phyloP scores from a whole-genome alignment of 2,888 invertebrate genomes.

The Nyleta sp. region DNA sequence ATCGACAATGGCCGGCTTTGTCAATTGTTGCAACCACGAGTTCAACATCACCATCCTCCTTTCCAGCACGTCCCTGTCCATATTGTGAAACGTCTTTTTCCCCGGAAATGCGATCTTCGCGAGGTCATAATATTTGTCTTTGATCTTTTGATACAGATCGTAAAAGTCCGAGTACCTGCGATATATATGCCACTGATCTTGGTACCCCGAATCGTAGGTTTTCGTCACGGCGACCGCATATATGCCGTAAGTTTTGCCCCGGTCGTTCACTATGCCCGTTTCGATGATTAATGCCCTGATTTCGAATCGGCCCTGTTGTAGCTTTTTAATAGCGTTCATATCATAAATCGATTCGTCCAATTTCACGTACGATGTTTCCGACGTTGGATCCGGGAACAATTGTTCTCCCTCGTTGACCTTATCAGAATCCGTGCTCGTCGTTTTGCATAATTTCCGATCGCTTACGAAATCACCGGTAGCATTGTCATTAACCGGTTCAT shows the following conservation, averaged over 20 bases:
- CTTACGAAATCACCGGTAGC: conserved; percentile 50
- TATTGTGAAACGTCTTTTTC: conserved; percentile 97
- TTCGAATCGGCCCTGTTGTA: conserved; percentile 79
- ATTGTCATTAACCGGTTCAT: conserved; percentile 23
- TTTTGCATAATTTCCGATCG: conserved; percentile 68
- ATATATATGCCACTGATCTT: conserved; percentile 95
- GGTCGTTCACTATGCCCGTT: conserved; percentile 90
- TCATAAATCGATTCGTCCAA: conserved; percentile 75
- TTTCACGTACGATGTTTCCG: conserved; percentile 73
- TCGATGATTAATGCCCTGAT: conserved; percentile 79
- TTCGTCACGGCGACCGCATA: conserved; percentile 93
- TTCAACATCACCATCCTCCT: conserved; percentile 92
- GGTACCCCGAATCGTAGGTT: conserved; percentile 86
- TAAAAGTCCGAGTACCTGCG: conserved; percentile 97
- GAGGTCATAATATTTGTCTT: conserved; percentile 92
- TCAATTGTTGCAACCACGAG: conserved; percentile 89
- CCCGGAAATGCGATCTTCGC: conserved; percentile 92
- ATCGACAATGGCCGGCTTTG: conserved; percentile 85
- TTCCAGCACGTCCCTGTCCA: conserved; percentile 92
- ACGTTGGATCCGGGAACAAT: conserved; percentile 72
- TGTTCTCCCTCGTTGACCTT: conserved; percentile 70
- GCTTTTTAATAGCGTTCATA: conserved; percentile 77
- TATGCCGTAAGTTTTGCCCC: conserved; percentile 93
- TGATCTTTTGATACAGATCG: conserved; percentile 92
- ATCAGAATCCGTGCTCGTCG: conserved; percentile 70